These are phyloP conservation scores for Mormyrus proboscirostris DNA, from an alignment of 2,797 vertebrate genomes.

Conservation along the genomic window DNA sequence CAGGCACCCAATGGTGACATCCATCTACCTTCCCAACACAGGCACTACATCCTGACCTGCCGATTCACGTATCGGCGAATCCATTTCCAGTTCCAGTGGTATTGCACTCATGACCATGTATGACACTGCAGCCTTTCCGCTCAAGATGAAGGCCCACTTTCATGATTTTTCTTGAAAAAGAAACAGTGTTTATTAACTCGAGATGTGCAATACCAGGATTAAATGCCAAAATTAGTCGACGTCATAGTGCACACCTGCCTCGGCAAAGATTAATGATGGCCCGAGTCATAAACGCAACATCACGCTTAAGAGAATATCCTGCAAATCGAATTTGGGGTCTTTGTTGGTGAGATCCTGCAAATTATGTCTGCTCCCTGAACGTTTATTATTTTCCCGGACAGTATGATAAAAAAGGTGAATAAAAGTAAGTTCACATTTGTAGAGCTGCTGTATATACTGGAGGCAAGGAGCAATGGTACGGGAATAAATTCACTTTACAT, in stretches of 20 bases:
- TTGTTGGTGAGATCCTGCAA: conserved; percentile 55
- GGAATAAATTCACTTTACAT: background rate
- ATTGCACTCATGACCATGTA: background rate
- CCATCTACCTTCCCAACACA: background rate
- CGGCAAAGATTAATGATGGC: conserved; percentile 68
- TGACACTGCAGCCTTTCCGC: background rate
- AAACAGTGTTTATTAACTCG: conserved; percentile 36
- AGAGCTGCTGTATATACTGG: conserved; percentile 22
- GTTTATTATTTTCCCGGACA: conserved; percentile 45
- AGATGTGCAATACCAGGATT: conserved; percentile 30
- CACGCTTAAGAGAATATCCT: conserved; percentile 47
- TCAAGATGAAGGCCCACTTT: background rate
- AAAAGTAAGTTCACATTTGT: conserved; percentile 34
- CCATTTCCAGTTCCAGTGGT: background rate
- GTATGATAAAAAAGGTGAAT: conserved; percentile 39
- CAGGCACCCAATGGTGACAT: background rate
- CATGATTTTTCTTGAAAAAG: background rate
- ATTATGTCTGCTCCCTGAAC: conserved; percentile 53
- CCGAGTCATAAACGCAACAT: conserved; percentile 68
- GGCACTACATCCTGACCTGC: background rate
- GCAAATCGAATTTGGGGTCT: conserved; percentile 43
- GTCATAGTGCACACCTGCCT: conserved; percentile 54
- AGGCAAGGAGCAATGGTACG: conserved; percentile 29
- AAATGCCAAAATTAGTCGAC: conserved; percentile 54
- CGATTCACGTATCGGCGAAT: background rate